phyloP scores from a whole-genome alignment of 1,140 invertebrate genomes.

The Aradophagus sp. region DNA sequence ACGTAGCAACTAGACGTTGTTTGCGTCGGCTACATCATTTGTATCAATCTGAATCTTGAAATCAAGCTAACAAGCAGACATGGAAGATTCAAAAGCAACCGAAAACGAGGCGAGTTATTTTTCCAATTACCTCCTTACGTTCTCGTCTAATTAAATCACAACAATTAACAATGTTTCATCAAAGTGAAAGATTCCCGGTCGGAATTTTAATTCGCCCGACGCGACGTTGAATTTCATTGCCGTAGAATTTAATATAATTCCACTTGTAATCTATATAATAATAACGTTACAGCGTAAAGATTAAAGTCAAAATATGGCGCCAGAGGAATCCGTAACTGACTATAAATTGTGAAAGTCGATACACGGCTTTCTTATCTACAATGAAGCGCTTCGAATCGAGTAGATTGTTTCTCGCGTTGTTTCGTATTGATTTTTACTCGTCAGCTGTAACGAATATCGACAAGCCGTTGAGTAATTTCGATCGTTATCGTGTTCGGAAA shows the following conservation, averaged over 20 bases:
- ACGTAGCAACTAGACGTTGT: too few species aligned
- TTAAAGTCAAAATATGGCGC: slow-evolving; percentile 18
- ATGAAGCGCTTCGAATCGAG: slow-evolving; percentile 4
- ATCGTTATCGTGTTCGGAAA: slow-evolving; percentile 26
- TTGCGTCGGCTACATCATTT: too few species aligned
- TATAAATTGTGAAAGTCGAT: slow-evolving; percentile 9
- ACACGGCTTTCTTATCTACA: slow-evolving; percentile 20
- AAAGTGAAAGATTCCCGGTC: too few species aligned
- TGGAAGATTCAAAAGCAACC: too few species aligned
- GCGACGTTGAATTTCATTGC: background rate
- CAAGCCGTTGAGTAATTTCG: slow-evolving; percentile 24
- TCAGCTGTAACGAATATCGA: slow-evolving; percentile 34
- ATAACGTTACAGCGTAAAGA: slow-evolving; percentile 5
- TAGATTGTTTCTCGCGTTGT: slow-evolving; percentile 27
- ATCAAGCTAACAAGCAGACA: too few species aligned
- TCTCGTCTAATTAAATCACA: too few species aligned
- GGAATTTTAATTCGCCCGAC: slow-evolving; percentile 4
- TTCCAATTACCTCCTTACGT: too few species aligned
- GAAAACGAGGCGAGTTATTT: too few species aligned
- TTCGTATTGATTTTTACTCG: slow-evolving; percentile 33
- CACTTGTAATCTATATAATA: slow-evolving; percentile 8
- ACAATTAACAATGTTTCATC: too few species aligned
- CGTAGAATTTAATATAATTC: slow-evolving; percentile 8
- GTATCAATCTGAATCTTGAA: too few species aligned
- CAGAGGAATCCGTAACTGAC: slow-evolving; percentile 1